phyloP scores from a whole-genome alignment of 2,113 vertebrate species.

The Strix aluco region DNA sequence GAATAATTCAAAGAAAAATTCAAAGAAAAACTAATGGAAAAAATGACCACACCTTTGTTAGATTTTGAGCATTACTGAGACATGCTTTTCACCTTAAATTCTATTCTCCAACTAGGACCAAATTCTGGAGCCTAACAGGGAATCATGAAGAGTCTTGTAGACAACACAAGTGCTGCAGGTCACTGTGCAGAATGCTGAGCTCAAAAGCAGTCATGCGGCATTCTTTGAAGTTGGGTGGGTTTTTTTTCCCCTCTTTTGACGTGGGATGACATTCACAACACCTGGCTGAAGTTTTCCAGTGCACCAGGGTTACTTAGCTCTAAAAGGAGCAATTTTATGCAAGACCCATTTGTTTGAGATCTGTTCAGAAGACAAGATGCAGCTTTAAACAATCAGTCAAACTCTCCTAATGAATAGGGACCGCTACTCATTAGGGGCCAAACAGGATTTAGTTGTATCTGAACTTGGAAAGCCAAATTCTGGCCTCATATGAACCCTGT shows the following conservation, averaged over 20 bases:
- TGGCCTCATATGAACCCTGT: not conserved
- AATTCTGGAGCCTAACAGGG: not conserved
- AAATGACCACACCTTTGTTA: not conserved
- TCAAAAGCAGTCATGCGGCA: not conserved
- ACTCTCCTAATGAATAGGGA: not conserved
- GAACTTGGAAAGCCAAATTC: not conserved
- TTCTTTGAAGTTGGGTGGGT: not conserved
- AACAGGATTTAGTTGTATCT: not conserved
- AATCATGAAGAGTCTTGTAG: not conserved
- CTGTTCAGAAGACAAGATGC: not conserved
- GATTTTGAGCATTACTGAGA: not conserved
- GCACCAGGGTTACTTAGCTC: not conserved
- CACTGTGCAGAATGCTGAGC: not conserved
- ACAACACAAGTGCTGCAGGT: not conserved
- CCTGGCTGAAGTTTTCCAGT: not conserved
- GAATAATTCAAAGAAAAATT: not conserved
- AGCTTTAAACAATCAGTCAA: not conserved
- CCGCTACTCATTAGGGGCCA: not conserved
- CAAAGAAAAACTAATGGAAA: not conserved
- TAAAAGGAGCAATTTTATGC: not conserved
- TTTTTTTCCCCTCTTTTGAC: not conserved
- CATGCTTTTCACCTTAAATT: not conserved
- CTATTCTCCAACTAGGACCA: not conserved
- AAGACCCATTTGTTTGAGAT: not conserved
- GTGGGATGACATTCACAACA: not conserved